Percentiles rank a stretch among this genome's conserved stretches.
phyloP scores from a whole-genome alignment of 64 coral and sea anemone genomes.

The Exaiptasia diaphana region DNA sequence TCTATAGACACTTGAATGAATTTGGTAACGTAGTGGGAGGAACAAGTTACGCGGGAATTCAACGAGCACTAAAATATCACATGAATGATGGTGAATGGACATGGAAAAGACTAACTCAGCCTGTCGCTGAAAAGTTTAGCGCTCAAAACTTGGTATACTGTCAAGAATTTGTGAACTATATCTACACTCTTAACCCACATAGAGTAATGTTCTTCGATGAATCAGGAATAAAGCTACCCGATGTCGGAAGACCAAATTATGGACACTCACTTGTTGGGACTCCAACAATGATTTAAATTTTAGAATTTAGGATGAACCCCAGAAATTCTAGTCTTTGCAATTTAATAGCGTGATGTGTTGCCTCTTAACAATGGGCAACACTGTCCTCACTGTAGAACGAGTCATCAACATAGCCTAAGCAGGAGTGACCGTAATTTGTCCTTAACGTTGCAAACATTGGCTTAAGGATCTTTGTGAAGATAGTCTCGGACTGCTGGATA shows the following conservation, averaged over 20 bases:
- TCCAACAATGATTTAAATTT: too few species aligned
- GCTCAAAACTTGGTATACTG: conserved; percentile 6
- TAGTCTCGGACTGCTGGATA: too few species aligned
- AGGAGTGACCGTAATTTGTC: conserved; percentile 28
- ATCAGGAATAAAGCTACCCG: conserved; percentile 14
- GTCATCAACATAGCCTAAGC: too few species aligned
- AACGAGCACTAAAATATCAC: neutral
- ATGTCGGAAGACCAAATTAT: neutral
- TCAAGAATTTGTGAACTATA: conserved; percentile 29
- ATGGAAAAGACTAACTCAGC: conserved; percentile 10
- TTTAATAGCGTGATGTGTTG: too few species aligned
- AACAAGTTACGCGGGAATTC: neutral
- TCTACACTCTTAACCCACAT: neutral
- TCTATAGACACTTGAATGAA: neutral
- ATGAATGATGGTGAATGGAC: conserved; percentile 7
- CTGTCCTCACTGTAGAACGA: too few species aligned
- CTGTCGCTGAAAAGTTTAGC: conserved; percentile 11
- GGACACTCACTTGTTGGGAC: conserved; percentile 10
- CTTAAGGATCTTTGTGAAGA: too few species aligned
- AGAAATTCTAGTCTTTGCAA: neutral
- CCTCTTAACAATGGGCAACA: too few species aligned
- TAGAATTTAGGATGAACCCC: neutral
- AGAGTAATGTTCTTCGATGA: conserved; percentile 25
- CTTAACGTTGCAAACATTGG: too few species aligned
- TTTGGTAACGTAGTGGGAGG: conserved; percentile 7